Conservation (phyloP, 2,797 vertebrate genomes). For the Parambassis ranga region DNA sequence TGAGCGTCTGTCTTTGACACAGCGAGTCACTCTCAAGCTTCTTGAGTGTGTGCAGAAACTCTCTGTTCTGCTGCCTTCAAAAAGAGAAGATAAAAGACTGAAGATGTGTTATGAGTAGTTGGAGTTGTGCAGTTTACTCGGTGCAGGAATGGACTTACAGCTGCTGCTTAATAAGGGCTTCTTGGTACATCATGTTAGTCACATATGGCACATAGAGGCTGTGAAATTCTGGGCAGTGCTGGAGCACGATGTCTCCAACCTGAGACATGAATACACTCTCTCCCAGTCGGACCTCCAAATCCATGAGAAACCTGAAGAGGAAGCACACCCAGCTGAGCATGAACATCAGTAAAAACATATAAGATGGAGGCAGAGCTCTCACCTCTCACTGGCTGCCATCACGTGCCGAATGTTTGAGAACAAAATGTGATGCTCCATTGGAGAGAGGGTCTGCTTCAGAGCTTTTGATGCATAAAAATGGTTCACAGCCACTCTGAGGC, state of each 20-base stretch:
- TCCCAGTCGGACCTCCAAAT: slow-evolving; percentile 76
- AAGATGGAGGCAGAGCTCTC: neutral
- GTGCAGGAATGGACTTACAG: slow-evolving; percentile 66
- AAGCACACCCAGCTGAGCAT: neutral
- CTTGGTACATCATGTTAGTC: slow-evolving; percentile 87
- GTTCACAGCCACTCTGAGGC: slow-evolving; percentile 75
- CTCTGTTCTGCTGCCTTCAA: slow-evolving; percentile 71
- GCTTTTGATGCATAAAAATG: slow-evolving; percentile 75
- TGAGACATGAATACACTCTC: slow-evolving; percentile 68
- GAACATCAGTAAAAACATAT: neutral
- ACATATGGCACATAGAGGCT: slow-evolving; percentile 82
- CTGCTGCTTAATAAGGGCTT: slow-evolving; percentile 75
- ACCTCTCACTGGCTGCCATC: slow-evolving; percentile 66
- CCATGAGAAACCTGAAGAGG: slow-evolving; percentile 76
- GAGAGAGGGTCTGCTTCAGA: slow-evolving; percentile 64
- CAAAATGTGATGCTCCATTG: slow-evolving; percentile 75
- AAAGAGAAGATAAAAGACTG: neutral
- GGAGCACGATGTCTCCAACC: slow-evolving; percentile 78
- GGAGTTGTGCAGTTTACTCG: neutral
- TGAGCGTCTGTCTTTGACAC: slow-evolving; percentile 81
- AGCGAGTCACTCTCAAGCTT: slow-evolving; percentile 77
- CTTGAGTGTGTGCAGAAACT: slow-evolving; percentile 70
- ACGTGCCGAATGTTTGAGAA: slow-evolving; percentile 81
- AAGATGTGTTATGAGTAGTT: neutral
- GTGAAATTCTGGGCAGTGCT: slow-evolving; percentile 68